A percentile compares a stretch with the other conserved stretches of the same genome.
Evolutionary conservation across 1,140 invertebrate species (phyloP).

Genomic region (Drosophila equinoxialis): DNA sequence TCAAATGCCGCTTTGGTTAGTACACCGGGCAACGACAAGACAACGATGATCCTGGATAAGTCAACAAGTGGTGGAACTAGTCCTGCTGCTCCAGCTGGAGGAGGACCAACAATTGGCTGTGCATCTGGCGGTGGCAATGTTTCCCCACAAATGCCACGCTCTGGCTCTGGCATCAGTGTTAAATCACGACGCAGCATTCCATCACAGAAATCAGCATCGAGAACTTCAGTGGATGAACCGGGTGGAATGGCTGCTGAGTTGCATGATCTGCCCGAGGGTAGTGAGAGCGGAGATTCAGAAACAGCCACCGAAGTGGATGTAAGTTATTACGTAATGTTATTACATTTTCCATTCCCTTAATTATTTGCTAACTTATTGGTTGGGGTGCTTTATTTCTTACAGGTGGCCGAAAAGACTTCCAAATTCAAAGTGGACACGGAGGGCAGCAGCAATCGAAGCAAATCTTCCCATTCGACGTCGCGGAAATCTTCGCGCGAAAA

Average conservation of each 20-base stretch:
- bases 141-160: constrained; percentile 83
- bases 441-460: constrained; percentile 83
- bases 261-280: constrained; percentile 85
- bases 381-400: no score
- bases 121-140: constrained; percentile 47
- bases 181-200: constrained; percentile 82
- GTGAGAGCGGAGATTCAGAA: constrained; percentile 87
- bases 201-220: constrained; percentile 80
- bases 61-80: constrained; percentile 9
- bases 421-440: constrained; percentile 90
- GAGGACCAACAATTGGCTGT: not conserved
- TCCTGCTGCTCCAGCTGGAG: not conserved
- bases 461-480: constrained; percentile 75
- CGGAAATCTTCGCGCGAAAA: constrained; percentile 82
- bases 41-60: constrained; percentile 44
- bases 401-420: constrained; percentile 88
- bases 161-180: constrained; percentile 81
- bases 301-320: constrained; percentile 90
- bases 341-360: no score
- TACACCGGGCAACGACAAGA: constrained; percentile 55
- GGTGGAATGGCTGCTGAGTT: constrained; percentile 83
- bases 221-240: constrained; percentile 86
- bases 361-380: no score
- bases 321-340: constrained; percentile 50
- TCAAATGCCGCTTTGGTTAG: constrained; percentile 65